Conservation (phyloP, 2,797 vertebrate genomes). For the Somateria mollissima region DNA sequence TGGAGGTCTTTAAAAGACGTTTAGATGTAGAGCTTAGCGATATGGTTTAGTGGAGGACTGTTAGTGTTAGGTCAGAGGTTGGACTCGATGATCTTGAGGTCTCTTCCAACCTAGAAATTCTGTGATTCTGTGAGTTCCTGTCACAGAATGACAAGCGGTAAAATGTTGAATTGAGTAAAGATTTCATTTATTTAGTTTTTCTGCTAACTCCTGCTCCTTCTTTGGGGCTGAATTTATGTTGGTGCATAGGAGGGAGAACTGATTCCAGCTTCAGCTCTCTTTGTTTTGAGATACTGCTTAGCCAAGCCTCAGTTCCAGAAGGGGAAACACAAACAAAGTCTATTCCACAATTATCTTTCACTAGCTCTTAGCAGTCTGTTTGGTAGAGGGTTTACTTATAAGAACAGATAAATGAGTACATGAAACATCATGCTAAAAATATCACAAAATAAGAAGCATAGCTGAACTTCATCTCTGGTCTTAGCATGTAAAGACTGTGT, state of each 20-base stretch:
- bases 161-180: background rate
- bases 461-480: background rate
- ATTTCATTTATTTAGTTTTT: background rate
- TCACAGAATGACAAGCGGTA: background rate
- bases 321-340: slow-evolving; percentile 6
- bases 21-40: no score
- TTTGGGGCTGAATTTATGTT: background rate
- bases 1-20: no score
- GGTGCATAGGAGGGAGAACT: background rate
- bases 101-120: no score
- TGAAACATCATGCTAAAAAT: slow-evolving; percentile 12
- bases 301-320: slow-evolving; percentile 14
- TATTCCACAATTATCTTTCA: background rate
- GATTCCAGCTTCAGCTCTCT: background rate
- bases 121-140: background rate
- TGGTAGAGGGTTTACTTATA: slow-evolving; percentile 14
- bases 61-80: no score
- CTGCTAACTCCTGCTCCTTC: background rate
- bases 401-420: background rate
- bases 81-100: no score
- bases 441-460: background rate
- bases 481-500: background rate
- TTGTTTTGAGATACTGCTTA: background rate
- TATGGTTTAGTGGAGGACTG: no score
- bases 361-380: background rate